Percentiles rank a stretch among this genome's conserved stretches.
phyloP scores from a whole-genome alignment of 2,888 invertebrate species.

The Drosophila ustulata region DNA sequence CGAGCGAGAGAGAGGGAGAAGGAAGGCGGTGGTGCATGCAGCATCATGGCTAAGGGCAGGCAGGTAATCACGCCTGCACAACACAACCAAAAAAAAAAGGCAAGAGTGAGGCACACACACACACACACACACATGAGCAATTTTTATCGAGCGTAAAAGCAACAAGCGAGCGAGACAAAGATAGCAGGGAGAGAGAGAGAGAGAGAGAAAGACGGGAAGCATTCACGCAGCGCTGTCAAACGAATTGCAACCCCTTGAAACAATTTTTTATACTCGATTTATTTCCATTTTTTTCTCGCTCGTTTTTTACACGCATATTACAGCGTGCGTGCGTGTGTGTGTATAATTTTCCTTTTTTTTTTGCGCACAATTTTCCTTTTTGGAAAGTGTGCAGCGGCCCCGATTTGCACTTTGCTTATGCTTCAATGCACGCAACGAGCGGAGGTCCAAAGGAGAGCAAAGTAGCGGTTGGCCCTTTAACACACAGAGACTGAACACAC shows the following conservation, averaged over 20 bases:
- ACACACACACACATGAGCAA: slow-evolving; percentile 47
- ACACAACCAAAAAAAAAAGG: not conserved
- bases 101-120: slow-evolving; percentile 15
- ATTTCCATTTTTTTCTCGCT: slow-evolving; percentile 55
- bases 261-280: slow-evolving; percentile 76
- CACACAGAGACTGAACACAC: slow-evolving; percentile 3
- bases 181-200: not conserved
- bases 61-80: slow-evolving; percentile 68
- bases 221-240: slow-evolving; percentile 63
- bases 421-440: slow-evolving; percentile 58
- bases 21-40: slow-evolving; percentile 8
- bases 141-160: slow-evolving; percentile 69
- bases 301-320: slow-evolving; percentile 19
- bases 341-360: slow-evolving; percentile 18
- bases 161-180: slow-evolving; percentile 51
- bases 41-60: slow-evolving; percentile 26
- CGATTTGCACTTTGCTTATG: slow-evolving; percentile 57
- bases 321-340: not conserved
- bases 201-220: slow-evolving; percentile 11
- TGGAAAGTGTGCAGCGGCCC: slow-evolving; percentile 37
- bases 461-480: slow-evolving; percentile 23
- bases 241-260: slow-evolving; percentile 74
- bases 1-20: not conserved
- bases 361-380: slow-evolving; percentile 55
- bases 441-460: not conserved